Evolutionary conservation across 2,113 vertebrate genomes (phyloP), one percentile per base, ranked within the genome.

Genomic region (Ptilorrhoa leucosticta): DNA sequence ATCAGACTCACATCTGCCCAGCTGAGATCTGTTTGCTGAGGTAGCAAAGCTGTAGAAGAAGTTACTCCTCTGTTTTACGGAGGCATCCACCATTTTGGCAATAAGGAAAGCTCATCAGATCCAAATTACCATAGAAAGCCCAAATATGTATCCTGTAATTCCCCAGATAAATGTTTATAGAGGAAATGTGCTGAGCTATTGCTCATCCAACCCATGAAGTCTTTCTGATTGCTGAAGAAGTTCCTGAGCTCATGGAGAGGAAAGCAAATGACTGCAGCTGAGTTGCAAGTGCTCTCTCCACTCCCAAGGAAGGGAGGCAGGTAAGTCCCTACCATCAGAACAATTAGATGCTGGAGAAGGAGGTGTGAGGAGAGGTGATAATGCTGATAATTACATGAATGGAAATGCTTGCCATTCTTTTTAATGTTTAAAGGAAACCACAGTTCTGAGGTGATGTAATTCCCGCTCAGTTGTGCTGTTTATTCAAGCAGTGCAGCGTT

Each of bases 331-430:
- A 10, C 26, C 27, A 28, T 65, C 63, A 35, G 63, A 87, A 40
- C 33, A n/a, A 9, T 33, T 53, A 81, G 57, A 48, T 45, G 42
- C 77, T 35, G 39, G 63, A 91, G 75, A 57, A 83, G 30, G 48
- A 90, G 66, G 47, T 69, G 82, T 80, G 83, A 91, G 66, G 42
- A 83, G 50, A 91, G 48, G 76, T 51, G 21, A 50, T 92, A 90
- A 92, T 66, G 56, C 69, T 77, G 68, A 63, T 72, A 80, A 69
- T 88, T 66, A 31, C 0, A 1, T 60, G 76, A 73, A 63, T 95
- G 85, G 66, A 94, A 93, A 94, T 66, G 47, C 64, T 86, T 83
- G 40, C 44, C 40, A 26, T 93, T 91, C 84, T 85, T 94, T 51
- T 65, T 44, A 69, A 72, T 44, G 65, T 51, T 75, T 66, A 50